Percentiles rank a stretch among this genome's conserved stretches.
phyloP scores from a whole-genome alignment of 2,888 invertebrate species.

The Acleris sparsana region DNA sequence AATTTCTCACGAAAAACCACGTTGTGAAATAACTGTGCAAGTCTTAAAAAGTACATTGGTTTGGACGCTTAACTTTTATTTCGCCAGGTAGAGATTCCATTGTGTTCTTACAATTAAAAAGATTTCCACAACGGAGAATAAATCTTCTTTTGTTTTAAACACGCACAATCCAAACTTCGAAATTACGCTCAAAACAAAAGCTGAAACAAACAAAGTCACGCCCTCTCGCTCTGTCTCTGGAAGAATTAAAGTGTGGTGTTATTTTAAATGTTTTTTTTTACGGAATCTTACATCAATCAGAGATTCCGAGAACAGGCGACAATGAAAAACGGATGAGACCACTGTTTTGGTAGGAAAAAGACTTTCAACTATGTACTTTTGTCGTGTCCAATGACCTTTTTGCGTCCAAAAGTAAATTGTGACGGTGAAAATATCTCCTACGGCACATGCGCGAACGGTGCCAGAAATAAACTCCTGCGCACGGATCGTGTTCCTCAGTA shows the following conservation, averaged over 20 bases:
- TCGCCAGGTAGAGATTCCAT: constrained; percentile 11
- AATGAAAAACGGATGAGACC: constrained; percentile 17
- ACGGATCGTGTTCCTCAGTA: constrained; percentile 77
- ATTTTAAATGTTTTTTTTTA: too few relatives aligned
- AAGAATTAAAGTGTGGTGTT: neutral
- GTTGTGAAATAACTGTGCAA: neutral
- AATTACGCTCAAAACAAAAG: constrained; percentile 19
- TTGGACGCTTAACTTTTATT: neutral
- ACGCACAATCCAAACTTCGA: constrained; percentile 18
- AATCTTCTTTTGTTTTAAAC: constrained; percentile 22
- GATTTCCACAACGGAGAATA: constrained; percentile 9
- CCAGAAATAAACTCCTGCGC: constrained; percentile 72
- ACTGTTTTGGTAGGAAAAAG: constrained; percentile 25
- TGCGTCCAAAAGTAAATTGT: constrained; percentile 73
- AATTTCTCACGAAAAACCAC: neutral
- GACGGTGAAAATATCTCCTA: constrained; percentile 64
- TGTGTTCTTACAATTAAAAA: constrained; percentile 13
- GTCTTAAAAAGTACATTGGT: neutral
- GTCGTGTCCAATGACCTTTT: constrained; percentile 81
- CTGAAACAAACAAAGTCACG: neutral
- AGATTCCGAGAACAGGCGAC: neutral
- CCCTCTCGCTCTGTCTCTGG: constrained; percentile 1
- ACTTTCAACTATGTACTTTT: constrained; percentile 46
- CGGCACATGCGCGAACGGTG: constrained; percentile 60
- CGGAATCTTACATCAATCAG: neutral